Base-by-base conservation (phyloP, 2,888 invertebrate species). In the Tenthredo distinguenda region DNA sequence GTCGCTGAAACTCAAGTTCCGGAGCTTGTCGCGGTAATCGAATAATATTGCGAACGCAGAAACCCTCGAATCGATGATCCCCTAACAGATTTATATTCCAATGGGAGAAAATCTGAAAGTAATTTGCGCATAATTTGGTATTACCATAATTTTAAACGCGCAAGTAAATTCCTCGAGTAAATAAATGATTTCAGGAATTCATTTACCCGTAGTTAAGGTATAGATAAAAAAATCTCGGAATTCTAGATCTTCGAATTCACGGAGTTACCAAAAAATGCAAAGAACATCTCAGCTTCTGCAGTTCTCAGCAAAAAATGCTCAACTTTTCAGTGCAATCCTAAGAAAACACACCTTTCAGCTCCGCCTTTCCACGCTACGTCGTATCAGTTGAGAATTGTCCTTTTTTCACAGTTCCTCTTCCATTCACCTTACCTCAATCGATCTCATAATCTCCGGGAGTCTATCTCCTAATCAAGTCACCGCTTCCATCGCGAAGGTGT, bases 51-150 rank as follows among this genome's bases (percentile, higher is more conserved):
- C 21, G n/a, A 74, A 74, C 21, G 74, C n/a, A 74, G 74, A 74
- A 74, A 74, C 40, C 74, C n/a, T 43, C 43, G 74, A 21, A 74
- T 74, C 74, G 74, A 74, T 74, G 74, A 74, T 74, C 74, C 43
- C 43, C 74, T 74, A 74, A 74, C 74, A 74, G 74, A 74, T 74
- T 74, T 74, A 74, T 74, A 74, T 74, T 74, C 74, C 43, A 74
- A 74, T 74, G 74, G 74, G 40, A 74, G 74, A 43, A 74, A 74
- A 74, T 74, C 74, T 43, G 43, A 43, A 74, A 74, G 74, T 74
- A 43, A 74, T 74, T 74, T 74, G 74, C 21, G 74, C 74, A 74
- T 74, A 74, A 74, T 43, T 74, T 74, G 37, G 43, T 21, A 74
- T 74, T 74, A 74, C 43, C 74, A 74, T 74, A 74, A 74, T 74